Conservation (phyloP, 2,113 vertebrate genomes). For the Lates calcarifer region DNA sequence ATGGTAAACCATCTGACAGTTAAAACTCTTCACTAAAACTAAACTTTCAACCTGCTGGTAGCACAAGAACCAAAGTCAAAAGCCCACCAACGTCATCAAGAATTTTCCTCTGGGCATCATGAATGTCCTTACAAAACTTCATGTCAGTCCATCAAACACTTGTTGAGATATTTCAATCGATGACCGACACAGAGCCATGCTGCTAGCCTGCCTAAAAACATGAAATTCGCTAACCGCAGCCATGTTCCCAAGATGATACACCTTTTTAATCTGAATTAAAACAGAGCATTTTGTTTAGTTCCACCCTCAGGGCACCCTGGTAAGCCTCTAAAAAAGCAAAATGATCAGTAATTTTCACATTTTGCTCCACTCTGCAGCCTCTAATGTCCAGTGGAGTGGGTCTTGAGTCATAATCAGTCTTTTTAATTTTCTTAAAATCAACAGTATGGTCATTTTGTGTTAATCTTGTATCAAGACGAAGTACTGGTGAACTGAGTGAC, state of each 20-base stretch:
- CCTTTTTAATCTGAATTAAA: background rate
- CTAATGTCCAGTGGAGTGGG: background rate
- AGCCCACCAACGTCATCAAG: no score
- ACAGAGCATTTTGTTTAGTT: background rate
- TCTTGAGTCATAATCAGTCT: background rate
- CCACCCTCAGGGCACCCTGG: background rate
- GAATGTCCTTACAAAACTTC: background rate
- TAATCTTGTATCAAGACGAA: background rate
- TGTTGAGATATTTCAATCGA: no score
- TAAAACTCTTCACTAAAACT: no score
- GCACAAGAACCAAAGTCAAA: no score
- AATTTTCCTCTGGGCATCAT: background rate
- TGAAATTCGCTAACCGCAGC: background rate
- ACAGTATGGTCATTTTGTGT: background rate
- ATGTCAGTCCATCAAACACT: background rate
- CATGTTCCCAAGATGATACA: background rate
- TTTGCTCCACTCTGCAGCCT: background rate
- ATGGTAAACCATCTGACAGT: no score
- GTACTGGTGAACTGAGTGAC: conserved; percentile 42
- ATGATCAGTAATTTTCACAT: background rate
- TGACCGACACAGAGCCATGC: background rate
- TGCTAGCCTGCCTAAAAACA: background rate
- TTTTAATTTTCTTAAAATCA: background rate
- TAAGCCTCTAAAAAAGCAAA: background rate
- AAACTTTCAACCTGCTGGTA: no score